phyloP scores from a whole-genome alignment of 2,797 vertebrate genomes.

The Bufotes viridis region DNA sequence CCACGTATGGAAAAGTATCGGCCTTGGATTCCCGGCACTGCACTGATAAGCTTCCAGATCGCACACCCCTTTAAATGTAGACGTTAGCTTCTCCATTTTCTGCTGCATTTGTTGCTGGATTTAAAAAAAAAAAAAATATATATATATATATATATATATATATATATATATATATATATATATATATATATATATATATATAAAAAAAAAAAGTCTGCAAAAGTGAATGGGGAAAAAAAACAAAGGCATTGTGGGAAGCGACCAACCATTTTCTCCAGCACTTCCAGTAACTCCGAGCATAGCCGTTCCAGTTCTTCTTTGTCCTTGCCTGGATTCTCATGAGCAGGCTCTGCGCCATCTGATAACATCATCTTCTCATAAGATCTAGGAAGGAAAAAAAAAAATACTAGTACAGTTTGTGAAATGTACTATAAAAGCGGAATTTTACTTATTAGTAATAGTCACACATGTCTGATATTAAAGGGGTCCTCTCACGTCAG shows the following conservation, averaged over 20 bases:
- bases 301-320: conserved; percentile 76
- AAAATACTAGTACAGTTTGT: neutral
- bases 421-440: neutral
- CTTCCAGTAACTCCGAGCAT: conserved; percentile 79
- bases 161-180: no score
- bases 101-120: conserved; percentile 80
- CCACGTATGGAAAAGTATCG: conserved; percentile 88
- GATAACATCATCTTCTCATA: conserved; percentile 69
- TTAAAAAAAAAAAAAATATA: conserved; percentile 34
- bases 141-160: no score
- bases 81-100: conserved; percentile 89
- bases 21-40: conserved; percentile 68
- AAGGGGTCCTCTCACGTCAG: no score
- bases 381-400: conserved; percentile 69
- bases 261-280: conserved; percentile 82
- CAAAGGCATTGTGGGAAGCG: neutral
- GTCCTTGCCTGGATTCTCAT: conserved; percentile 60
- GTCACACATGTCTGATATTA: no score
- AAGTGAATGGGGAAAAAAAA: neutral
- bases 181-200: no score
- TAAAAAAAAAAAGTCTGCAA: conserved; percentile 11
- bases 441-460: neutral
- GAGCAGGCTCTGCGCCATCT: conserved; percentile 51
- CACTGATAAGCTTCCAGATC: conserved; percentile 85
- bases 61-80: conserved; percentile 81